Conservation (phyloP, 2,113 vertebrate genomes). For the Cheilinus undulatus region DNA sequence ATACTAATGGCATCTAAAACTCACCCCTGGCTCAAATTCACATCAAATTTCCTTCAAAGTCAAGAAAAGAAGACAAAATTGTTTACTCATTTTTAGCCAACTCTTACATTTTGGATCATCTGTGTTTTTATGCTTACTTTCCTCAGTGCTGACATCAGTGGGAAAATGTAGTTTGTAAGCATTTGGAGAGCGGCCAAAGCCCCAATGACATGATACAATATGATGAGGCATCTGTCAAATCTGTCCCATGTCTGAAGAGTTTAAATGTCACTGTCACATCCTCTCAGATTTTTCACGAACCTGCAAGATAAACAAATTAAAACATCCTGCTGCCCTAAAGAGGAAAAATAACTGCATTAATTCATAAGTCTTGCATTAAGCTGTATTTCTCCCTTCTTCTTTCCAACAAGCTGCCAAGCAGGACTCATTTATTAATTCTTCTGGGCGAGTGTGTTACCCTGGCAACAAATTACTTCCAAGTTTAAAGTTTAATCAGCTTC, state of each 20-base stretch:
- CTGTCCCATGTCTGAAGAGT: slow-evolving; percentile 27
- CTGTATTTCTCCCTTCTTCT: background rate
- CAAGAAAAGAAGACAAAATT: slow-evolving; percentile 5
- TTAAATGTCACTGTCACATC: slow-evolving; percentile 32
- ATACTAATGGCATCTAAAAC: slow-evolving; percentile 40
- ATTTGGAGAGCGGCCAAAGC: background rate
- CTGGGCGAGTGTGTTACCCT: slow-evolving; percentile 47
- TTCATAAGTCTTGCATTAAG: slow-evolving; percentile 9
- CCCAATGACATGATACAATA: slow-evolving; percentile 26
- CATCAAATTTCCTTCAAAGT: slow-evolving; percentile 37
- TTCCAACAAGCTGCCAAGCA: slow-evolving; percentile 25
- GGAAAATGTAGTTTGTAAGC: slow-evolving; percentile 25
- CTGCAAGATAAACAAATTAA: slow-evolving; percentile 30
- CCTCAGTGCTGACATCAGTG: background rate
- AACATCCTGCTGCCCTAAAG: slow-evolving; percentile 8
- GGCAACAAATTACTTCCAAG: slow-evolving; percentile 70
- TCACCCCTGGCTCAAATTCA: slow-evolving; percentile 24
- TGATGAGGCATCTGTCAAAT: slow-evolving; percentile 48
- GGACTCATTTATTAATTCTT: slow-evolving; percentile 61
- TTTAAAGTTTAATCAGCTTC: slow-evolving; percentile 68
- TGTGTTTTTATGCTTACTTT: background rate
- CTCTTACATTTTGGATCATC: slow-evolving; percentile 19
- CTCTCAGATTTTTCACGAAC: slow-evolving; percentile 21
- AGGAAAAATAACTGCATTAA: background rate
- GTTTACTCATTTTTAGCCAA: background rate